phyloP scores from a whole-genome alignment of 2,888 invertebrate species.

The Drosophila borborema region DNA sequence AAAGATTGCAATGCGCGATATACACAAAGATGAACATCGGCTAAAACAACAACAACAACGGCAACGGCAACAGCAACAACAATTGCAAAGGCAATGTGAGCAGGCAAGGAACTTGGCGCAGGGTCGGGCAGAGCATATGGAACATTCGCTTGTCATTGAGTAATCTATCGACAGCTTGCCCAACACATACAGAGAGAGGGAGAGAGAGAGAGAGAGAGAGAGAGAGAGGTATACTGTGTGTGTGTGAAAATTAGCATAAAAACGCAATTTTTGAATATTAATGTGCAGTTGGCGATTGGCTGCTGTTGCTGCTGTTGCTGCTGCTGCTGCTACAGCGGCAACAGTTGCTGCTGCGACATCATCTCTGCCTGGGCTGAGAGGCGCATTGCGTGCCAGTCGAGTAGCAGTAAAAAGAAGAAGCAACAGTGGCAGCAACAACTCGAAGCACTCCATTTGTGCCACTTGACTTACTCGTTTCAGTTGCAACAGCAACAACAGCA shows the following conservation, averaged over 20 bases:
- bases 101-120: not conserved
- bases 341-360: constrained; percentile 64
- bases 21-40: constrained; percentile 70
- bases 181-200: constrained; percentile 19
- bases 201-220: not conserved
- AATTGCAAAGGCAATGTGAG: not conserved
- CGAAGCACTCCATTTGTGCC: constrained; percentile 52
- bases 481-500: constrained; percentile 19
- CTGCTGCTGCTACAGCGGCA: constrained; percentile 7
- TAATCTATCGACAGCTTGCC: constrained; percentile 83
- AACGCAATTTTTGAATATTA: constrained; percentile 85
- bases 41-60: constrained; percentile 23
- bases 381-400: constrained; percentile 67
- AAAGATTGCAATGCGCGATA: constrained; percentile 76
- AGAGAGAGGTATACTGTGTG: constrained; percentile 36
- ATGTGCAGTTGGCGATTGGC: constrained; percentile 67
- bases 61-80: constrained; percentile 9
- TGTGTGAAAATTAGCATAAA: constrained; percentile 84
- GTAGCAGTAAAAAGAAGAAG: constrained; percentile 20
- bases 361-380: constrained; percentile 56
- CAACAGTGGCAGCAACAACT: constrained; percentile 25
- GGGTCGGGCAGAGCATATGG: constrained; percentile 20
- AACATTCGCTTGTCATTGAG: constrained; percentile 76
- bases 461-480: constrained; percentile 67
- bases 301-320: constrained; percentile 15